phyloP scores from a whole-genome alignment of 2,797 vertebrate genomes.

The Mastacembelus armatus region DNA sequence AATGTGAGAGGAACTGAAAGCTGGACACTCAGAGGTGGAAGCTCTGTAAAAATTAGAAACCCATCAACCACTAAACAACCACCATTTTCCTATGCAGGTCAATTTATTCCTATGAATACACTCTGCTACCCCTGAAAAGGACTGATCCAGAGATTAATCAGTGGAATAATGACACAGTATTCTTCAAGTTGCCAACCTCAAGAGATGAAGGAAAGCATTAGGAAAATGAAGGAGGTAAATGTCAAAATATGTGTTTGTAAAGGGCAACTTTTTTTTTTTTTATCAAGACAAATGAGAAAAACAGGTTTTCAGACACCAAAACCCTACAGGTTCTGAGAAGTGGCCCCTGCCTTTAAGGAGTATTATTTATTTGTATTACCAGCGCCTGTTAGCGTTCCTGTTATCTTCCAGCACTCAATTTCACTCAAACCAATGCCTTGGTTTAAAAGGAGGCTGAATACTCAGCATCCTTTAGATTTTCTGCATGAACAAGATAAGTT shows the following conservation, averaged over 20 bases:
- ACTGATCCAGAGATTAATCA: constrained; percentile 52
- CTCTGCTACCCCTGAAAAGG: constrained; percentile 45
- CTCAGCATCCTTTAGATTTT: constrained; percentile 13
- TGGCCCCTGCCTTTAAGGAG: too few species aligned
- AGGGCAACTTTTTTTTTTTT: constrained; percentile 11
- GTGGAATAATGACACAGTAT: constrained; percentile 36
- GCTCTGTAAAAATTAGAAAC: constrained; percentile 54
- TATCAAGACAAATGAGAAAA: background rate
- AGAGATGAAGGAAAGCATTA: constrained; percentile 14
- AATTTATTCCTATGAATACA: constrained; percentile 49
- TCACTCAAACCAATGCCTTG: too few species aligned
- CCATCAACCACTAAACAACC: constrained; percentile 41
- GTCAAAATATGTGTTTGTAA: constrained; percentile 5
- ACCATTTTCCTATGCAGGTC: constrained; percentile 15
- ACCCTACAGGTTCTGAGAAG: too few species aligned
- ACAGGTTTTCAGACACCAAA: too few species aligned
- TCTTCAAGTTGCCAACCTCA: constrained; percentile 45
- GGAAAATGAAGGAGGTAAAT: constrained; percentile 1
- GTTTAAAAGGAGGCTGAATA: constrained; percentile 12
- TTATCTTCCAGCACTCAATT: too few species aligned
- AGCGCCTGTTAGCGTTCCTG: too few species aligned
- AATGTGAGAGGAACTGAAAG: constrained; percentile 33
- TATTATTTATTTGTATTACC: too few species aligned
- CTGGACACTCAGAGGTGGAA: constrained; percentile 39
- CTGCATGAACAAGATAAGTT: constrained; percentile 8